Conservation (phyloP, 2,888 invertebrate species). For the Epinotia demarniana region DNA sequence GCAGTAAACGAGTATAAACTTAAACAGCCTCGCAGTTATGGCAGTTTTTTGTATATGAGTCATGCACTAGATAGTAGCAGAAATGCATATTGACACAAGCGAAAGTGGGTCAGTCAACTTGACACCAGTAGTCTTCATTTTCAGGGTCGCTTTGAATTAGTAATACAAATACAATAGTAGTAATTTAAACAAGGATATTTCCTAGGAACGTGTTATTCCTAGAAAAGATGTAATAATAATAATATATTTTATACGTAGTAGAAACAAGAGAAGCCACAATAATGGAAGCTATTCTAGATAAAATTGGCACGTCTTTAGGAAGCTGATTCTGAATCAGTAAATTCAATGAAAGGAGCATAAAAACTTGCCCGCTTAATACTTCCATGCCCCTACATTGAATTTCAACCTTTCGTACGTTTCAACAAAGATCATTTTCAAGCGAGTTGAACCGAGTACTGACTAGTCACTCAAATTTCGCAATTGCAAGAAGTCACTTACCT, state of each 20-base stretch:
- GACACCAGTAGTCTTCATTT: not conserved
- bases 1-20: not conserved
- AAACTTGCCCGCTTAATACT: not conserved
- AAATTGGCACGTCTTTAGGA: conserved; percentile 1
- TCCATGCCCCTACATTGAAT: not conserved
- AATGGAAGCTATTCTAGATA: too few species aligned
- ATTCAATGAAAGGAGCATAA: conserved; percentile 16
- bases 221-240: too few species aligned
- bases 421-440: not conserved
- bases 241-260: too few species aligned
- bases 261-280: too few species aligned
- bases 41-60: not conserved
- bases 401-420: not conserved
- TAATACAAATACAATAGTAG: too few species aligned
- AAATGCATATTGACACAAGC: not conserved
- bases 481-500: conserved; percentile 26
- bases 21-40: not conserved
- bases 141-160: not conserved
- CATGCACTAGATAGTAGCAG: not conserved
- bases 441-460: not conserved
- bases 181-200: too few species aligned
- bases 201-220: too few species aligned
- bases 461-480: conserved; percentile 10
- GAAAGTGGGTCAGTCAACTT: not conserved
- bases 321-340: conserved; percentile 12